Conservation (phyloP, 1,140 invertebrate genomes). For the Archegozetes longisetosus region DNA sequence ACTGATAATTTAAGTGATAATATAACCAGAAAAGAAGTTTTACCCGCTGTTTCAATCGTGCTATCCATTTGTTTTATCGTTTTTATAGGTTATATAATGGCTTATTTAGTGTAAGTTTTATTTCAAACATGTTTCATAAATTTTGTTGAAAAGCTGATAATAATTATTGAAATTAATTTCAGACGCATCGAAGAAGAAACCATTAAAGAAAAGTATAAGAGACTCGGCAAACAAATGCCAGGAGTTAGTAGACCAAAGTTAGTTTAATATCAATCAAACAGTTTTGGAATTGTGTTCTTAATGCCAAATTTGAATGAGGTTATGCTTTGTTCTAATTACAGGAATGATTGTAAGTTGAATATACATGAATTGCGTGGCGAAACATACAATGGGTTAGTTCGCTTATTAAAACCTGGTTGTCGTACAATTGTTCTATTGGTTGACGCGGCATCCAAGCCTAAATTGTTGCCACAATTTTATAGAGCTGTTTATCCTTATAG, state of each 20-base stretch:
- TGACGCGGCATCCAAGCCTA: constrained; percentile 66
- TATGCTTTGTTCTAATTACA: background rate
- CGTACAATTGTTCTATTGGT: constrained; percentile 77
- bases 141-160: background rate
- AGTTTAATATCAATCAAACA: too few relatives aligned
- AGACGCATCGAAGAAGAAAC: constrained; percentile 62
- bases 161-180: constrained; percentile 1
- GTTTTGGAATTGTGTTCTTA: too few relatives aligned
- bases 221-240: constrained; percentile 21
- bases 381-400: constrained; percentile 85
- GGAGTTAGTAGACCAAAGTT: constrained; percentile 14
- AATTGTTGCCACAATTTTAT: constrained; percentile 76
- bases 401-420: constrained; percentile 84
- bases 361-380: constrained; percentile 84
- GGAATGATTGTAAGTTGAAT: constrained; percentile 34
- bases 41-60: constrained; percentile 62
- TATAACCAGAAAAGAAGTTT: constrained; percentile 58
- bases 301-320: background rate
- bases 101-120: constrained; percentile 57
- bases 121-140: constrained; percentile 7
- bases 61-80: constrained; percentile 63
- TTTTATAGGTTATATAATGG: constrained; percentile 67
- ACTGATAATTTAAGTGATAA: constrained; percentile 51
- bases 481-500: constrained; percentile 85
- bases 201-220: constrained; percentile 38